Base-by-base conservation (phyloP, 1,140 invertebrate species). In the Ridgeia piscesae region DNA sequence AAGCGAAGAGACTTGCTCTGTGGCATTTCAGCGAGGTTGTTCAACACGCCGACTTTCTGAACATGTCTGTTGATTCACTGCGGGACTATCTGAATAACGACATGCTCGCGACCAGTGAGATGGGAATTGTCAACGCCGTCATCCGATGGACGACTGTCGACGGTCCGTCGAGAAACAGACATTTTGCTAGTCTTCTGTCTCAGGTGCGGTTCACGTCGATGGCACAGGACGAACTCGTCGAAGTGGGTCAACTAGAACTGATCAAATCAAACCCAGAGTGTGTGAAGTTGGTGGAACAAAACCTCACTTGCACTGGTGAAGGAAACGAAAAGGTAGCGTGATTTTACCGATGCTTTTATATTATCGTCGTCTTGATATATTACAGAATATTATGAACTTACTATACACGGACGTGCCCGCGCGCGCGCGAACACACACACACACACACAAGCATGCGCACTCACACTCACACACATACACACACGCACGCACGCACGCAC, bases 11-110 rank as follows among this genome's bases (percentile, higher is more conserved):
- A 14, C 17, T 17, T 34, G 89, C 89, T 90, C 34, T 34, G 89
- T 90, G 89, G 89, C 33, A 35, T 34, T 90, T 90, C n/a, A n/a
- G 21, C 34, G 89, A 90, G 33, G 89, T 90, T 35, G 35, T 90
- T 90, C 14, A 90, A 17, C 14, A 90, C 6, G 89, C 33, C 17
- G 89, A 90, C 14, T 34, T 90, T 14, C 17, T 90, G 33, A 35
- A 90, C 33, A 27, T 90, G 89, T 90, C 89, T 34, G 33, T 34
- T 90, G 89, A 90, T 34, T 90, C 35, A 90, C 35, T 90, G 33
- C 35, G 0, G 89, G 89, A 90, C 35, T 90, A 34, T 34, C 34
- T 90, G n/a, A 34, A 17, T 27, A 90, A 35, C n/a, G 35, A 90
- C 35, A 90, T 35, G 35, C 17, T 90, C n/a, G 89, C n/a, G 35